Base-by-base conservation (phyloP, 2,113 vertebrate genomes). In the Dipodomys stephensi region DNA sequence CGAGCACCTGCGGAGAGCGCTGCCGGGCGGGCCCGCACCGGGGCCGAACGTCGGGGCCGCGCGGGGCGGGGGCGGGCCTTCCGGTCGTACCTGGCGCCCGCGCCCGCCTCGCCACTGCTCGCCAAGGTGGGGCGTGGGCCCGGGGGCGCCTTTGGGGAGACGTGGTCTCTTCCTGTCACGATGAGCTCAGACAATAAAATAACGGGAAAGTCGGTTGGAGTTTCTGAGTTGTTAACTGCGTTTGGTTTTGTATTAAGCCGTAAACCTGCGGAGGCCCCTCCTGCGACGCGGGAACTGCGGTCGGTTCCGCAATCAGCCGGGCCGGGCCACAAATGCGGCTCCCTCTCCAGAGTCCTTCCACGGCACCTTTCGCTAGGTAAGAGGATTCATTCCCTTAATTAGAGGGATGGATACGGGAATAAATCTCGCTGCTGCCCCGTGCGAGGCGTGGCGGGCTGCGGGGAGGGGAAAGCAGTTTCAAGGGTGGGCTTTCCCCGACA, bases 311-410 rank as follows among this genome's bases (percentile, higher is more conserved):
- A 98, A 98, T 98, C 98, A 98, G 98, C 91, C 95, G 98, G 97
- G 97, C 97, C 98, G 98, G 97, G 98, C 98, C 98, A 97, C 98
- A 97, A 98, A 98, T 96, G 98, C 97, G 96, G 97, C 98, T 97
- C 97, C 98, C 97, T 97, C 97, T 98, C 98, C 98, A 98, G 98
- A 92, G 97, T 97, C 97, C 95, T 97, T 94, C 95, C 87, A 98
- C 92, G 87, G 98, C 98, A 98, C 98, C 98, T 98, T 98, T 98
- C 98, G 98, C 94, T 97, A 98, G 98, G 97, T 98, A 98, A 98
- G 98, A 98, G 98, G 98, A 98, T 98, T 98, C 98, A 98, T 98
- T 98, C 98, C 98, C 98, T 93, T 98, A 98, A 98, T 98, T 98
- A 98, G 97, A 96, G 97, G 97, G 97, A 98, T 97, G 98, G 98